phyloP scores from a whole-genome alignment of 2,113 vertebrate genomes.

The Puffinus mauretanicus region DNA sequence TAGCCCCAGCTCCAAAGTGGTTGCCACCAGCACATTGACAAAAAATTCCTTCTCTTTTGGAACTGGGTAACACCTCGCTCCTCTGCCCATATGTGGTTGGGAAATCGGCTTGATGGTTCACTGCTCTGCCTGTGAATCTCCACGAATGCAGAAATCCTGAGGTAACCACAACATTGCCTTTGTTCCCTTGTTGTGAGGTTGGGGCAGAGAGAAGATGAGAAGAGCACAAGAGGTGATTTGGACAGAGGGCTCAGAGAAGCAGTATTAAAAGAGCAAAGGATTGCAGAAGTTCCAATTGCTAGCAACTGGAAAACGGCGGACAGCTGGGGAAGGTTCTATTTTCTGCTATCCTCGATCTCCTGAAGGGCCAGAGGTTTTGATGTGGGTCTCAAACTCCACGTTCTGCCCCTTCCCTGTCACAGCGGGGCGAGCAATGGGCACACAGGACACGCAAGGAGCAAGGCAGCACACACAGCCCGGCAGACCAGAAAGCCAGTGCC shows the following conservation, averaged over 20 bases:
- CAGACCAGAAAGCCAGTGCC: neutral
- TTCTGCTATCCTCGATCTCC: neutral
- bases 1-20: neutral
- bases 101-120: neutral
- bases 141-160: rapidly evolving
- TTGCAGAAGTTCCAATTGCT: neutral
- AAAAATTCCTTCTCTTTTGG: neutral
- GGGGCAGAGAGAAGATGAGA: neutral
- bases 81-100: rapidly evolving
- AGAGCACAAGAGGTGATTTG: neutral
- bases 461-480: rapidly evolving
- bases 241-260: neutral
- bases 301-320: neutral
- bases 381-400: rapidly evolving
- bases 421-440: rapidly evolving
- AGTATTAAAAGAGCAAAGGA: neutral
- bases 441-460: rapidly evolving
- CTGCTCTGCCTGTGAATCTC: neutral
- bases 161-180: neutral
- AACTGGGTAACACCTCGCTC: rapidly evolving
- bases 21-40: neutral
- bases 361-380: neutral
- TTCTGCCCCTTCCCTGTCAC: neutral
- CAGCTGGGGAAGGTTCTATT: neutral
- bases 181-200: neutral